These are phyloP conservation scores for Seriola quinqueradiata DNA, from an alignment of 2,113 vertebrate genomes.

Conservation along the genomic window DNA sequence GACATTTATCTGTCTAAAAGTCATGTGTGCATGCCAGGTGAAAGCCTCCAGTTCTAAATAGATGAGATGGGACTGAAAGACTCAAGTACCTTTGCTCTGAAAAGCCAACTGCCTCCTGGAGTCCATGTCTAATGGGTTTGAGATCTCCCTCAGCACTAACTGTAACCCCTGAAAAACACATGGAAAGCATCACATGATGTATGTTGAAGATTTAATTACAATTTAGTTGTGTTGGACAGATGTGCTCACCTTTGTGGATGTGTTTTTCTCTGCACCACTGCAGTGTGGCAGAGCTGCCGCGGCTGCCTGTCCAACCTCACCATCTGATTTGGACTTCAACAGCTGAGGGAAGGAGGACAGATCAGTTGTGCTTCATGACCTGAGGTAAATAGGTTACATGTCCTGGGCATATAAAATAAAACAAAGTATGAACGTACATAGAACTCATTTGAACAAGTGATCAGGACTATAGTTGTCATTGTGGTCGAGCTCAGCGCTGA, in stretches of 20 bases:
- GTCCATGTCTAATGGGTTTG: constrained; percentile 88
- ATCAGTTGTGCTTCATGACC: neutral
- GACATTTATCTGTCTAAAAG: neutral
- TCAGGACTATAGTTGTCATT: too few relatives aligned
- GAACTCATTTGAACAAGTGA: neutral
- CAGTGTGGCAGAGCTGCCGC: constrained; percentile 81
- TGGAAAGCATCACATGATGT: constrained; percentile 9
- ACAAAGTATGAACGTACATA: neutral
- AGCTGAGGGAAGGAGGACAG: constrained; percentile 79
- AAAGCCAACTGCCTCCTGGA: constrained; percentile 88
- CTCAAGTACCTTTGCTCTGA: constrained; percentile 90
- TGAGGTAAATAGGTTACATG: neutral
- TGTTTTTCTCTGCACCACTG: constrained; percentile 85
- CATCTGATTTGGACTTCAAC: constrained; percentile 89
- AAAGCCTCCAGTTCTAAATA: neutral
- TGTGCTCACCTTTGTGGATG: constrained; percentile 87
- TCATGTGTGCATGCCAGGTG: neutral
- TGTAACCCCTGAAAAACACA: constrained; percentile 75
- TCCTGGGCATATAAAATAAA: neutral
- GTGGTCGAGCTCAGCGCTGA: neutral
- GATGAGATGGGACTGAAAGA: neutral
- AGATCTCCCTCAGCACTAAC: constrained; percentile 83
- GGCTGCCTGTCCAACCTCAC: constrained; percentile 72
- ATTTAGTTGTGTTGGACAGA: neutral
- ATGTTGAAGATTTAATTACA: neutral